A percentile compares a stretch with the other conserved stretches of the same genome.
These are phyloP conservation scores for Perizoma flavofasciatum DNA, from an alignment of 2,888 invertebrate species.

Conservation along the genomic window DNA sequence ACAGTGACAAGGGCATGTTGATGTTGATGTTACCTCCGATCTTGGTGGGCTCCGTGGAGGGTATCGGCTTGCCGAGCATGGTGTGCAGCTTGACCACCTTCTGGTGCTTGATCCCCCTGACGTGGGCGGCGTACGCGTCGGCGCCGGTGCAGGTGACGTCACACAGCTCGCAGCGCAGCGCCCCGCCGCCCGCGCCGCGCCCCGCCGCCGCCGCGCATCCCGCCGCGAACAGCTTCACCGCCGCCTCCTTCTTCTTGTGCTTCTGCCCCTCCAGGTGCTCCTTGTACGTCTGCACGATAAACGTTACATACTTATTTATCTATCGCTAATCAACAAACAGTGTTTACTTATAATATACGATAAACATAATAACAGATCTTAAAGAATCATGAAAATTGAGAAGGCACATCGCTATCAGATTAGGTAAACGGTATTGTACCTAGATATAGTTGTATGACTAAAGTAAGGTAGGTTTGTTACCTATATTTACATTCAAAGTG, in stretches of 20 bases:
- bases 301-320: too few relatives aligned
- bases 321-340: too few relatives aligned
- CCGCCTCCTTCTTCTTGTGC: constrained; percentile 98
- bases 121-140: constrained; percentile 91
- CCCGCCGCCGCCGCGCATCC: constrained; percentile 40
- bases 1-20: too few relatives aligned
- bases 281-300: constrained; percentile 78
- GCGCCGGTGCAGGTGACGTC: constrained; percentile 99
- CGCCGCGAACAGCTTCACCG: constrained; percentile 80
- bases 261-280: constrained; percentile 99
- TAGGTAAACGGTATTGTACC: too few relatives aligned
- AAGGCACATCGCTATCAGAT: too few relatives aligned
- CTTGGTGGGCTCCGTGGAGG: constrained; percentile 96
- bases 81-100: constrained; percentile 96
- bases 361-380: too few relatives aligned
- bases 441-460: too few relatives aligned
- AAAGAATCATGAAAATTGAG: too few relatives aligned
- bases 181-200: constrained; percentile 67
- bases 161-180: constrained; percentile 97
- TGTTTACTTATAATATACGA: too few relatives aligned
- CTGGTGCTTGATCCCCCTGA: constrained; percentile 29
- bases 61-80: constrained; percentile 98
- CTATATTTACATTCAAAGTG: too few relatives aligned
- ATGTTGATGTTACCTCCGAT: constrained; percentile 68
- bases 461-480: too few relatives aligned